Base-by-base conservation (phyloP, 1,140 invertebrate species). In the Hycleus phaleratus region DNA sequence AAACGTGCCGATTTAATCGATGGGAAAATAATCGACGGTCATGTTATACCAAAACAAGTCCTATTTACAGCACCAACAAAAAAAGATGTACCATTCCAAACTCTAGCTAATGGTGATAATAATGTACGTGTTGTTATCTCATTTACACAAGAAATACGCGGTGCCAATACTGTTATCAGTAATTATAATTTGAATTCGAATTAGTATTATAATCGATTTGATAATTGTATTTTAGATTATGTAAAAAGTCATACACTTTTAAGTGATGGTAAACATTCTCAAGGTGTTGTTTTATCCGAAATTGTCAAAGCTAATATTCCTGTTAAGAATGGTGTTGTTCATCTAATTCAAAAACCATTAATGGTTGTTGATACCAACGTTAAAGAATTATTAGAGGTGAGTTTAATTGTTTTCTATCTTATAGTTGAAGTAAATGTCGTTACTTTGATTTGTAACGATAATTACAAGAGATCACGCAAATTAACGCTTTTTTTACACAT, bases 291-390 rank as follows among this genome's bases (percentile, higher is more conserved):
- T 3, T 67, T 93, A 12, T 86, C 91, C 3, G 87, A 93, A 72
- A 90, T 96, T 55, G 82, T 93, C 1, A 85, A 86, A 72, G 86
- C 86, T n/a, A 95, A 96, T 74, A 95, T 96, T 62, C 92, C 93
- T 0, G 89, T 95, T 3, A 85, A 84, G 67, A 95, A 95, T 69
- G 93, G 93, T 7, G 92, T 95, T 0, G 84, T 95, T 2, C 93
- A 96, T 77, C 79, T 96, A 25, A 95, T 95, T 65, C 87, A 91
- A 58, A 82, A 89, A 58, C 92, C 92, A 0, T 77, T 96, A 1
- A 93, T 95, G 86, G 84, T 95, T 39, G 87, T 94, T 26, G 91
- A 94, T 66, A 86, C 84, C 8, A 88, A 85, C 3, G 84, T 95
- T 43, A 83, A 83, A 58, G 83, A 94, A 67, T 91, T 94, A 66